Evolutionary conservation across 2,888 invertebrate species (phyloP), one percentile per base, ranked within the genome.

Genomic region (Carterocephalus palaemon): DNA sequence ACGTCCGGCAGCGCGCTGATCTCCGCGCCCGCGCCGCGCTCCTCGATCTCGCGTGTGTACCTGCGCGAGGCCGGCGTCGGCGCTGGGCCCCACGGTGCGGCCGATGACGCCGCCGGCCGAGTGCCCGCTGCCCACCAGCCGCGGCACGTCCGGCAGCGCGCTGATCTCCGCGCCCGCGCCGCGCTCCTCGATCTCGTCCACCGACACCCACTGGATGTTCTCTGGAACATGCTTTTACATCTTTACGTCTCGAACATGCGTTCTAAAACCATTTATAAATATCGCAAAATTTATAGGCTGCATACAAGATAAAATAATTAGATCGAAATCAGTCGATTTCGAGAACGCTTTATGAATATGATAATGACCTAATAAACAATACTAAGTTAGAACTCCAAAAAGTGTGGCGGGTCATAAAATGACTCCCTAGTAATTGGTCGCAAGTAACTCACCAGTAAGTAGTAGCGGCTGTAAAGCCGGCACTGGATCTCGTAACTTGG

Each of bases 71-170:
- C 72, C 76, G 1, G 80, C 64, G 46, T 76, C 80, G 4, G 75
- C 77, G 46, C 92, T 90, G 12, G 93, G 93, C 8, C 96, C 96
- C 1, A 97, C 97, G 0, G 94, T 95, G 73, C 94, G 92, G 48
- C 95, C 96, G 37, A 99, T 96, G 40, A 99, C 97, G 0, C 97
- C 98, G 8, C 99, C 99, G 7, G 98, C 99, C 54, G 97, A 96
- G 64, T 97, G 97, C 0, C 98, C 98, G 71, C 96, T 96, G 46
- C 97, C 93, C 41, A 98, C 96, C 56, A 96, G 88, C 53, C 96
- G 94, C 1, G 96, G 95, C 40, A 96, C 92, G 70, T 95, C 95
- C 0, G 95, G 95, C 37, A 95, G 75, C 36, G 94, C 92, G 49
- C 91, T 92, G 58, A 95, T 94, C 40, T 93, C 92, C 0, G 92